These are phyloP conservation scores for Hetaerina americana DNA, from an alignment of 1,140 invertebrate genomes.

Conservation along the genomic window DNA sequence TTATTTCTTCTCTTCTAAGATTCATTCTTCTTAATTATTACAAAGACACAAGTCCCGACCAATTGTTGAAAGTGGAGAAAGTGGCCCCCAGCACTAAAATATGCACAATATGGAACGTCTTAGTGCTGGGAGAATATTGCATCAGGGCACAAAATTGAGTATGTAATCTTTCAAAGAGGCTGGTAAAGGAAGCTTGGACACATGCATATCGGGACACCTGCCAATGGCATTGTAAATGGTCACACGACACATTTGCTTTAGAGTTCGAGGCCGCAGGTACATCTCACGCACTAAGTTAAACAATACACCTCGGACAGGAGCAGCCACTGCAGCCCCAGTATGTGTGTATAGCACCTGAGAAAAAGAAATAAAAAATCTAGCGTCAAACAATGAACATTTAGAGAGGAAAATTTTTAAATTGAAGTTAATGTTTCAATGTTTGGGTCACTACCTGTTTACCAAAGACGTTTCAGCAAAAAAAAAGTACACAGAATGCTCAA, in stretches of 20 bases:
- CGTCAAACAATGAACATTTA: too few species aligned
- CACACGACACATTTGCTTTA: slow-evolving; percentile 50
- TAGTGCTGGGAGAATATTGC: background rate
- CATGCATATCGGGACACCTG: slow-evolving; percentile 43
- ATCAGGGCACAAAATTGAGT: slow-evolving; percentile 44
- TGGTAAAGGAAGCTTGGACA: slow-evolving; percentile 52
- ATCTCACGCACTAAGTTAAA: slow-evolving; percentile 43
- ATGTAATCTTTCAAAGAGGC: slow-evolving; percentile 52
- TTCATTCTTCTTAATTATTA: too few species aligned
- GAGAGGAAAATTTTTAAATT: too few species aligned
- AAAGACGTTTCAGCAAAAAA: too few species aligned
- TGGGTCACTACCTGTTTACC: too few species aligned
- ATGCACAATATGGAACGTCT: background rate
- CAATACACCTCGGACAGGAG: slow-evolving; percentile 45
- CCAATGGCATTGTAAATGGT: slow-evolving; percentile 47
- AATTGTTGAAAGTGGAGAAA: too few species aligned
- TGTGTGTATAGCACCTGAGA: slow-evolving; percentile 40
- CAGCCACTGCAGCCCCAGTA: slow-evolving; percentile 29
- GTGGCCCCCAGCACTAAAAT: background rate
- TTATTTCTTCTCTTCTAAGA: too few species aligned
- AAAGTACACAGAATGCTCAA: too few species aligned
- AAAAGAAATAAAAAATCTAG: too few species aligned
- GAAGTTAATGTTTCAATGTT: too few species aligned
- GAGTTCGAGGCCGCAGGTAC: slow-evolving; percentile 43
- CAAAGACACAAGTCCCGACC: too few species aligned